A percentile compares a stretch with the other conserved stretches of the same genome.
phyloP scores from a whole-genome alignment of 2,888 invertebrate species.

The Nymphalis urticae region DNA sequence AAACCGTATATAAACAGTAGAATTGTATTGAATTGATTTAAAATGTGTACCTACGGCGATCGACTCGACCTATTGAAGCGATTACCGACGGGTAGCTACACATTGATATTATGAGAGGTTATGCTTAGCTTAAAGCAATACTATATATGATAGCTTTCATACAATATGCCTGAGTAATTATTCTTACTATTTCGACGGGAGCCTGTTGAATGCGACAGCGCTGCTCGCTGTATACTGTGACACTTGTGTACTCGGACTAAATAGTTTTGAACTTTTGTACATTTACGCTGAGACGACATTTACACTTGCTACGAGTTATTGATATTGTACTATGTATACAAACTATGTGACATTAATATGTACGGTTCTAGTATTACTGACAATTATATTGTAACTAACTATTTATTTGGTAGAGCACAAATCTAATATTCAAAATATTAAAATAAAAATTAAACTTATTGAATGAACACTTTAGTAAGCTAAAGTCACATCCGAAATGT shows the following conservation, averaged over 20 bases:
- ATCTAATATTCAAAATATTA: conserved; percentile 11
- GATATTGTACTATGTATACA: conserved; percentile 3
- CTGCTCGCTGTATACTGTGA: conserved; percentile 1
- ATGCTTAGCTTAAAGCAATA: conserved; percentile 8
- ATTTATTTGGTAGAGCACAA: conserved; percentile 23
- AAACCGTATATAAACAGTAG: not conserved
- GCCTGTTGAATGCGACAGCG: not conserved
- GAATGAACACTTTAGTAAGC: conserved; percentile 1
- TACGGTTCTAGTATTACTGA: conserved; percentile 13
- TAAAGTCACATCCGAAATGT: not conserved
- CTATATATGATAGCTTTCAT: conserved; percentile 20
- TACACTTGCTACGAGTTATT: conserved; percentile 14
- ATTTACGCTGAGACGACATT: conserved; percentile 17
- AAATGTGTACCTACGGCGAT: not conserved
- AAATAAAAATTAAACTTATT: conserved; percentile 5
- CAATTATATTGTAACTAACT: conserved; percentile 20
- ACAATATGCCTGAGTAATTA: conserved; percentile 1
- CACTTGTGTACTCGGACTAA: not conserved
- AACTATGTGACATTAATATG: not conserved
- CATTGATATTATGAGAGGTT: not conserved
- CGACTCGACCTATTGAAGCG: too few relatives aligned
- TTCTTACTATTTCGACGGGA: not conserved
- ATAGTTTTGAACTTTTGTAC: conserved; percentile 19
- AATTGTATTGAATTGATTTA: not conserved
- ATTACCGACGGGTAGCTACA: too few relatives aligned